These are phyloP conservation scores for Pollenia amentaria DNA, from an alignment of 2,888 invertebrate species.

Conservation along the genomic window DNA sequence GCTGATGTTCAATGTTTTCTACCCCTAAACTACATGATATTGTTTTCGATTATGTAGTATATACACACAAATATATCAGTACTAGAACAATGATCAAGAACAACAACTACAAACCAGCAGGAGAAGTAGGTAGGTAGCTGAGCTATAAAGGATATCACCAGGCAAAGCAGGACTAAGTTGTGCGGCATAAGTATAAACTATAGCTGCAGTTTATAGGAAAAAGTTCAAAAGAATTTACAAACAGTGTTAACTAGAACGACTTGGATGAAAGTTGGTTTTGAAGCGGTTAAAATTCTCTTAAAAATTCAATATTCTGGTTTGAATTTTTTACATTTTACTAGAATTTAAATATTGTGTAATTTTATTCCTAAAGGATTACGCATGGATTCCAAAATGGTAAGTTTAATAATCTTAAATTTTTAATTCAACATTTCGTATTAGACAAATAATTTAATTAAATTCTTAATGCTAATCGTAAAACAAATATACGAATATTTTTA, in stretches of 20 bases:
- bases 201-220: conserved; percentile 26
- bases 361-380: conserved; percentile 17
- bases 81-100: background rate
- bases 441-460: background rate
- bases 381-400: conserved; percentile 58
- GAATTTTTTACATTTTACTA: conserved; percentile 46
- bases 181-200: conserved; percentile 22
- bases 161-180: conserved; percentile 33
- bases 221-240: conserved; percentile 15
- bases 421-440: background rate
- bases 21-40: conserved; percentile 20
- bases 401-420: conserved; percentile 4
- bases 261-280: conserved; percentile 17
- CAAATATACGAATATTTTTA: background rate
- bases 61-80: background rate
- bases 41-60: background rate
- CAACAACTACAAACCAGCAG: conserved; percentile 29
- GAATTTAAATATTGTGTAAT: conserved; percentile 16
- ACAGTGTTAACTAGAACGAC: conserved; percentile 45
- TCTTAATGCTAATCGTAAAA: background rate
- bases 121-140: conserved; percentile 45
- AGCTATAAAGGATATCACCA: conserved; percentile 40
- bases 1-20: conserved; percentile 18
- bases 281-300: background rate
- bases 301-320: conserved; percentile 41